Percentiles rank a stretch among this genome's conserved stretches.
Evolutionary conservation across 2,113 vertebrate genomes (phyloP).

Genomic region (Pygathrix nemaeus): DNA sequence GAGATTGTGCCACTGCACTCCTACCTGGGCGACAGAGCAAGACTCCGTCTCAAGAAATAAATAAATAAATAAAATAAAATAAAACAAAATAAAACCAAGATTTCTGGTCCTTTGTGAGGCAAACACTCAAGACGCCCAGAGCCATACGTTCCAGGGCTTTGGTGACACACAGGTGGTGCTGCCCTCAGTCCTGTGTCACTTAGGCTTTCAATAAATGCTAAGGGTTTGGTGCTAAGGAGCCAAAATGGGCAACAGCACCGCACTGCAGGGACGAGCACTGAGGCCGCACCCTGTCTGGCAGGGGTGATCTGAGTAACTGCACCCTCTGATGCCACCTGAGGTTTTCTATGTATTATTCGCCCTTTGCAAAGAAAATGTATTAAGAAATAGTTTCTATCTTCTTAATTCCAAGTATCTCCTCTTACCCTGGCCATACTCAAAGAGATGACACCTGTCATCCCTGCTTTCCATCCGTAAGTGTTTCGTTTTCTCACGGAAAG

Average conservation of each 20-base stretch:
- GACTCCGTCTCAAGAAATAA: too few species aligned
- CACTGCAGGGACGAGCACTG: rapidly evolving
- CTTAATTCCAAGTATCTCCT: neutral
- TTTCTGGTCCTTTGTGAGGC: neutral
- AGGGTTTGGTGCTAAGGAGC: rapidly evolving
- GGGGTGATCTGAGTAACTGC: rapidly evolving
- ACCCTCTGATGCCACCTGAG: neutral
- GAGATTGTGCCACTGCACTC: too few species aligned
- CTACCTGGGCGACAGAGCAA: rapidly evolving
- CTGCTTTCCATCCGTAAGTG: conserved; percentile 65
- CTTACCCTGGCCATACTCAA: conserved; percentile 81
- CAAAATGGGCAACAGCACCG: rapidly evolving
- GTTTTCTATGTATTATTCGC: neutral
- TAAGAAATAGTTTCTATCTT: neutral
- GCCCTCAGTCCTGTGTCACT: neutral
- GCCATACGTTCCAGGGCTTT: neutral
- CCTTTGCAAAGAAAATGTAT: neutral
- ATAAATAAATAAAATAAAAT: too few species aligned
- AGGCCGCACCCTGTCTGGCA: neutral
- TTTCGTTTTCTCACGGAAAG: conserved; percentile 67
- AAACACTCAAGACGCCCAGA: neutral
- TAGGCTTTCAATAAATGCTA: rapidly evolving
- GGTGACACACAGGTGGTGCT: neutral
- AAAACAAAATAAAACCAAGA: neutral
- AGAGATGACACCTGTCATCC: conserved; percentile 55